A percentile compares a stretch with the other conserved stretches of the same genome.
Evolutionary conservation across 2,113 vertebrate genomes (phyloP).

Genomic region (Microtus richardsoni): DNA sequence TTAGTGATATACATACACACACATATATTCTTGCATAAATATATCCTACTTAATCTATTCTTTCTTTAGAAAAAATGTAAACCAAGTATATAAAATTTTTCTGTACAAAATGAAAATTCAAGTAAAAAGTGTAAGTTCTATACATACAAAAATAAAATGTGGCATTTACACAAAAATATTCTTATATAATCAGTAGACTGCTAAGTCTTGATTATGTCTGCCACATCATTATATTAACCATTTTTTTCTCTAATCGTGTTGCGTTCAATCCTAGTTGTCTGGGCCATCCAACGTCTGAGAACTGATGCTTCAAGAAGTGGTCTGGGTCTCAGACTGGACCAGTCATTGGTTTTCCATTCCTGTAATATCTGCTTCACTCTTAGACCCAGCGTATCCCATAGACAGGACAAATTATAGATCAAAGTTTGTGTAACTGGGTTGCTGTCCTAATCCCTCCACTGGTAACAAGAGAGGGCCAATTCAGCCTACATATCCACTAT

Average conservation of each 20-base stretch:
- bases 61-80: background rate
- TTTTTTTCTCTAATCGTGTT: background rate
- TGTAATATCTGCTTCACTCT: background rate
- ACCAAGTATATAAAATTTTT: background rate
- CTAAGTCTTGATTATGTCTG: background rate
- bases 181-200: background rate
- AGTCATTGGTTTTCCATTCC: background rate
- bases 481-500: background rate
- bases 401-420: too few relatives aligned
- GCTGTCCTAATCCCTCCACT: too few relatives aligned
- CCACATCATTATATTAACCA: background rate
- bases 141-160: background rate
- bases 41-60: background rate
- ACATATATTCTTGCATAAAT: background rate
- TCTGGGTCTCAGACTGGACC: background rate
- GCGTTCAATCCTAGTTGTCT: background rate
- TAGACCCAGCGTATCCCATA: background rate
- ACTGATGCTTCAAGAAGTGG: background rate
- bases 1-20: background rate
- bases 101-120: background rate
- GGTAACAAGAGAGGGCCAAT: background rate
- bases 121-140: background rate
- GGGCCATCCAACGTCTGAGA: background rate
- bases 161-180: background rate
- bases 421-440: too few relatives aligned